phyloP scores from a whole-genome alignment of 2,888 invertebrate genomes.

The Sphaerophoria taeniata region DNA sequence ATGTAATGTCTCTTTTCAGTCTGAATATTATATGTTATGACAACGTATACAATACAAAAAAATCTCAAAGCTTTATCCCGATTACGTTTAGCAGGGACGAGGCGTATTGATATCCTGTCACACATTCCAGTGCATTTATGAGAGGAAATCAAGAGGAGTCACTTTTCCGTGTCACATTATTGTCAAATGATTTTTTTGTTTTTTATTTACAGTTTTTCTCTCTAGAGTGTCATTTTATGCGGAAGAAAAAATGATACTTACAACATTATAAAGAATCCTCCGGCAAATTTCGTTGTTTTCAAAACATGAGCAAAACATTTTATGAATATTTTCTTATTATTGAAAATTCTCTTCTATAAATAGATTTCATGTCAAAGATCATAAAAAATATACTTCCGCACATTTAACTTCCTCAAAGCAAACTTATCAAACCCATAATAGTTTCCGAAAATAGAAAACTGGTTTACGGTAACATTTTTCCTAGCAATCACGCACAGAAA shows the following conservation, averaged over 20 bases:
- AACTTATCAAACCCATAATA: not conserved
- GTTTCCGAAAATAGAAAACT: conserved; percentile 11
- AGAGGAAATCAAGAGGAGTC: not conserved
- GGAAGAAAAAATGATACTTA: not conserved
- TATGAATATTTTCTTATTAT: not conserved
- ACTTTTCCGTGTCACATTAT: not conserved
- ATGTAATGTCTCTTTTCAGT: not conserved
- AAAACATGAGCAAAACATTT: not conserved
- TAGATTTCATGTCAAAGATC: conserved; percentile 5
- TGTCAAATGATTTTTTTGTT: not conserved
- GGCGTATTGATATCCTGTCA: not conserved
- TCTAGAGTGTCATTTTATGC: not conserved
- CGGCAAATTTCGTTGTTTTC: not conserved
- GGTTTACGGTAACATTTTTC: not conserved
- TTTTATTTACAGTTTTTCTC: not conserved
- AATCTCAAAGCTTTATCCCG: conserved; percentile 11
- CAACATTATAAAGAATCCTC: not conserved
- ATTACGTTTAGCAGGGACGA: no score
- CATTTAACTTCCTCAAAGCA: not conserved
- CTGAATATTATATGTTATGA: not conserved
- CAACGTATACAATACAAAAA: not conserved
- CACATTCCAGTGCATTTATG: not conserved
- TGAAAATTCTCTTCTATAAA: not conserved
- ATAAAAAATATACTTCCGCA: not conserved
- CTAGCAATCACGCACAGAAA: not conserved